Base-by-base conservation (phyloP, 2,113 vertebrate genomes). In the Stercorarius parasiticus region DNA sequence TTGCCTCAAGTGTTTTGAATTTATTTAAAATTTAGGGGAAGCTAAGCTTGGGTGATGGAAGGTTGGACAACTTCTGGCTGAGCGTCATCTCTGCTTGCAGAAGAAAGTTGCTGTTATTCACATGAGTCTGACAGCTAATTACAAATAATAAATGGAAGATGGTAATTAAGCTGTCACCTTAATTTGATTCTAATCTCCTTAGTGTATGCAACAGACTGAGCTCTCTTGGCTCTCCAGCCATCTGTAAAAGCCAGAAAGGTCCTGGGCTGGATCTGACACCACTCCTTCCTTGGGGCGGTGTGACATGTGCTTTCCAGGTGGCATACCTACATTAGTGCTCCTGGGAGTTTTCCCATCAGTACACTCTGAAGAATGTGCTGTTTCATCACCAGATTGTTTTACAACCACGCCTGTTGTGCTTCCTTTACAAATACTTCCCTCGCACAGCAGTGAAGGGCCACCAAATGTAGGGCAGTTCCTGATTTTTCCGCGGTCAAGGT, bases 81-180 rank as follows among this genome's bases (percentile, higher is more conserved):
- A 71, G n/a, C 10, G 2, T 64, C 67, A 20, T 26, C 53, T 79
- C 76, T 62, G 61, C 65, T 55, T 30, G 52, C 45, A 15, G 87
- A 73, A 34, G 70, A 93, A 82, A 58, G 82, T 56, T 36, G 17
- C 10, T 29, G 29, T 66, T 77, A 47, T n/a, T 89, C 64, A 34
- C 72, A 20, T 0, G 21, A 64, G 47, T n/a, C 61, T 82, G 90
- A 80, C 88, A 69, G 85, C 90, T 85, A 43, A 65, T 93, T 95
- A 74, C 55, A 84, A 62, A 74, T 74, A 70, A 86, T 86, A 84
- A 84, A 89, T 80, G 82, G 78, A 43, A 76, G 84, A 27, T 69
- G 84, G 52, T 79, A 93, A 94, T 96, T 90, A 94, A 77, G 62
- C 70, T 38, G 45, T 42, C 90, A n/a, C 70, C 58, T 91, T 94